phyloP scores from a whole-genome alignment of 2,797 vertebrate species.

The Sarcoramphus papa region DNA sequence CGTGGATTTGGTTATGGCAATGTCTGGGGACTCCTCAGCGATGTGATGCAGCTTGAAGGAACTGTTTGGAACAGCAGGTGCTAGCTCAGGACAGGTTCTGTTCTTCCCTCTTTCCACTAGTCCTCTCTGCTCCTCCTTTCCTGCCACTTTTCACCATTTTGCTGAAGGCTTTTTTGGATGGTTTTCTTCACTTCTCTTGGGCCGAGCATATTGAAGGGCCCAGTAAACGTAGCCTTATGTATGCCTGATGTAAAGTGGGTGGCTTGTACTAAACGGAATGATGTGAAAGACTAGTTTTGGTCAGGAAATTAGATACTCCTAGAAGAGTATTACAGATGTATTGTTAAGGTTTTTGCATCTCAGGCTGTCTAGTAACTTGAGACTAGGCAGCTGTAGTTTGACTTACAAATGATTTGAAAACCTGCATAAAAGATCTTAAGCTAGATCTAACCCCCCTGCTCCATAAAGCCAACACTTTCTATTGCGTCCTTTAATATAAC shows the following conservation, averaged over 20 bases:
- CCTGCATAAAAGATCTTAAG: not conserved
- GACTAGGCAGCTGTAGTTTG: not conserved
- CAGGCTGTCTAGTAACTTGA: not conserved
- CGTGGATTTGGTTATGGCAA: fast-evolving
- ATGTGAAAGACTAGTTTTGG: not conserved
- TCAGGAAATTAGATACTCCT: not conserved
- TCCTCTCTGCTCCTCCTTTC: not conserved
- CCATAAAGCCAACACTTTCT: not conserved
- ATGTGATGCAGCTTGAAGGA: not conserved
- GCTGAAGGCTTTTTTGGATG: not conserved
- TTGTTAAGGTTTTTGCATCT: not conserved
- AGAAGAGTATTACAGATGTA: not conserved
- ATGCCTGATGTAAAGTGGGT: not conserved
- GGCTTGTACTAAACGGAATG: not conserved
- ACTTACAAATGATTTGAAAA: not conserved
- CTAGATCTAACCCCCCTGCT: not conserved
- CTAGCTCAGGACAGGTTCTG: not conserved
- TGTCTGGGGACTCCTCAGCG: not conserved
- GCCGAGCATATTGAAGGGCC: not conserved
- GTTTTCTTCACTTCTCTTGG: not conserved
- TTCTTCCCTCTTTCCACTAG: not conserved
- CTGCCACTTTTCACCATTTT: not conserved
- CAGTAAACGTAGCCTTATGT: not conserved
- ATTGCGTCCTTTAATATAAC: fast-evolving
- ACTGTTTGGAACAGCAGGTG: not conserved